Conservation (phyloP, 2,113 vertebrate species). For the Chlorodrepanis virens region DNA sequence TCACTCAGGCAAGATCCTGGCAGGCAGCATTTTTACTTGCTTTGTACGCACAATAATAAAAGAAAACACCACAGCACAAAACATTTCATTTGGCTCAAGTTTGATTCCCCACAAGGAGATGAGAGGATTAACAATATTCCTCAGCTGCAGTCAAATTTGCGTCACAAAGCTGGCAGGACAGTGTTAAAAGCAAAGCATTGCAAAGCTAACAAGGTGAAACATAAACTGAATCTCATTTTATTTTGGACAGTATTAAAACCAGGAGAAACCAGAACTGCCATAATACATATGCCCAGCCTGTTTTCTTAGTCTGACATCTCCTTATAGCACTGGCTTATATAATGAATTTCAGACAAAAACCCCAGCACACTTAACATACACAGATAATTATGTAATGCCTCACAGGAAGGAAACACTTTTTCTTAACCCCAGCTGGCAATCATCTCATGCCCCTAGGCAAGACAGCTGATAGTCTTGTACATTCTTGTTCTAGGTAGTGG, state of each 20-base stretch:
- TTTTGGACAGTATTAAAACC: not conserved
- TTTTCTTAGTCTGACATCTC: not conserved
- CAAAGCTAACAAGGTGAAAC: constrained; percentile 13
- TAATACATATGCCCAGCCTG: not conserved
- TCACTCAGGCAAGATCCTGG: not conserved
- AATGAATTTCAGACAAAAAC: constrained; percentile 15
- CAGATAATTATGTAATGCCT: constrained; percentile 21
- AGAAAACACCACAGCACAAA: not conserved
- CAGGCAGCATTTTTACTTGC: not conserved
- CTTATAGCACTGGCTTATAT: not conserved
- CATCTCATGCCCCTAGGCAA: constrained; percentile 6
- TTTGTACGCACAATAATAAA: not conserved
- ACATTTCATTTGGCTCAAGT: constrained; percentile 27
- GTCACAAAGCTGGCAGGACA: constrained; percentile 7
- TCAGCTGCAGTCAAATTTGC: not conserved
- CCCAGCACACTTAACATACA: not conserved
- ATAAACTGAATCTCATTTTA: not conserved
- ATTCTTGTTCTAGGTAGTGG: constrained; percentile 11
- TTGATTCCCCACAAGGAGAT: constrained; percentile 22
- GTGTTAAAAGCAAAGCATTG: not conserved
- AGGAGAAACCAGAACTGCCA: not conserved
- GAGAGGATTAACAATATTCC: constrained; percentile 45
- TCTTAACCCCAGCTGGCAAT: not conserved
- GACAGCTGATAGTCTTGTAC: constrained; percentile 29
- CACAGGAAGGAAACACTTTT: constrained; percentile 9